A percentile compares a stretch with the other conserved stretches of the same genome.
phyloP scores from a whole-genome alignment of 2,888 invertebrate genomes.

The Hypomecis punctinalis region DNA sequence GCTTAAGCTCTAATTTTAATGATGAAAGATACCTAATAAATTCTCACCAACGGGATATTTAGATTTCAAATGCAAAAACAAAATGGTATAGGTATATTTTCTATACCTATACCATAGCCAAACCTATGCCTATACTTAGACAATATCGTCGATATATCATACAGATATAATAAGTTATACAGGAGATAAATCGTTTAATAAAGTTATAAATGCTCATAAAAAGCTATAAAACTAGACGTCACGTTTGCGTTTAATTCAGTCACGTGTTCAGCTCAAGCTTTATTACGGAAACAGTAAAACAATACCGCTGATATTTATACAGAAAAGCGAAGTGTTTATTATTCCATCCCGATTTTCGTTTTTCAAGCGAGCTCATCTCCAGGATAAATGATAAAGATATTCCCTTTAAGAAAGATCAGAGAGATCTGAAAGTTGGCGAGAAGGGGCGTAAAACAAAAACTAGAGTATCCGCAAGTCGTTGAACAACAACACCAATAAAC shows the following conservation, averaged over 20 bases:
- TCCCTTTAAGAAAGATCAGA: constrained; percentile 22
- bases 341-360: not conserved
- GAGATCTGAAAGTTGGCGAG: constrained; percentile 14
- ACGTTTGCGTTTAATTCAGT: not conserved
- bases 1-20: too few species aligned
- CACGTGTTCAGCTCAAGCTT: not conserved
- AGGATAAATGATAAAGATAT: constrained; percentile 11
- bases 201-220: too few species aligned
- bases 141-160: too few species aligned
- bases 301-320: not conserved
- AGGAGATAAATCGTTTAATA: not conserved
- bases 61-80: too few species aligned
- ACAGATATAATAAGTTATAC: too few species aligned
- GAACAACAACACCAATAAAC: constrained; percentile 39
- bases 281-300: not conserved
- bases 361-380: constrained; percentile 5
- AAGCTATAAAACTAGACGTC: not conserved
- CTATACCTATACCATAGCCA: too few species aligned
- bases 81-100: too few species aligned
- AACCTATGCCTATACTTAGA: too few species aligned
- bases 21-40: too few species aligned
- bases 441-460: constrained; percentile 23
- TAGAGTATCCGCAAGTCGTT: constrained; percentile 11
- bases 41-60: too few species aligned
- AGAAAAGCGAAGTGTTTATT: not conserved